These are phyloP conservation scores for Tragopan temminckii DNA, from an alignment of 2,797 vertebrate species.

Conservation along the genomic window DNA sequence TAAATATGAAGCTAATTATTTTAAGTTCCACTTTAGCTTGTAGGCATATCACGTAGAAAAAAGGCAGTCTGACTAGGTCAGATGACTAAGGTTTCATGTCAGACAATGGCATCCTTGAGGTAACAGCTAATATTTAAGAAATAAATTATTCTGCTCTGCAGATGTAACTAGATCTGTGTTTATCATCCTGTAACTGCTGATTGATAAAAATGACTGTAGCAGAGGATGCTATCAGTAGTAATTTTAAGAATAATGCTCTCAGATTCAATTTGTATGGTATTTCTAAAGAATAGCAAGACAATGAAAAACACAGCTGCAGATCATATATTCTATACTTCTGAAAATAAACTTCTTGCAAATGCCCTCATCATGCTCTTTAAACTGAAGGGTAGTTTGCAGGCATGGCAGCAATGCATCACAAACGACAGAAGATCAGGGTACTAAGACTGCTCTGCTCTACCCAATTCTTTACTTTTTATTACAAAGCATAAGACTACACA, in stretches of 20 bases:
- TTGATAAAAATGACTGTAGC: background rate
- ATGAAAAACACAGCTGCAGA: background rate
- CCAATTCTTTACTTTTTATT: background rate
- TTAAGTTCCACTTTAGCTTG: background rate
- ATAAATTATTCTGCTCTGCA: background rate
- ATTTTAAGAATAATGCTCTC: slow-evolving; percentile 3
- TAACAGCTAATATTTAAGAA: background rate
- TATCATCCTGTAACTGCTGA: background rate
- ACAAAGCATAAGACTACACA: background rate
- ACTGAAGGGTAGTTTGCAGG: background rate
- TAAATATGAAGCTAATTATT: background rate
- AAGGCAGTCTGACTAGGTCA: background rate
- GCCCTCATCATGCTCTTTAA: background rate
- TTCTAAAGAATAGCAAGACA: background rate
- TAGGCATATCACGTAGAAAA: background rate
- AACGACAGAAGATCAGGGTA: background rate
- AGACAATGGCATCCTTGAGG: background rate
- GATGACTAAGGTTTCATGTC: background rate
- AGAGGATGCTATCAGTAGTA: background rate
- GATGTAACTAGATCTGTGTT: background rate
- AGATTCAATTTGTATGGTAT: background rate
- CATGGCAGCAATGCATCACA: background rate
- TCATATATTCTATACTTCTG: background rate
- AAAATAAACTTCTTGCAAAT: background rate
- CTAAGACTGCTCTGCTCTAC: background rate